Percentiles rank a stretch among this genome's conserved stretches.
Evolutionary conservation across 64 coral and sea anemone genomes (phyloP).

Genomic region (Dendronephthya gigantea): DNA sequence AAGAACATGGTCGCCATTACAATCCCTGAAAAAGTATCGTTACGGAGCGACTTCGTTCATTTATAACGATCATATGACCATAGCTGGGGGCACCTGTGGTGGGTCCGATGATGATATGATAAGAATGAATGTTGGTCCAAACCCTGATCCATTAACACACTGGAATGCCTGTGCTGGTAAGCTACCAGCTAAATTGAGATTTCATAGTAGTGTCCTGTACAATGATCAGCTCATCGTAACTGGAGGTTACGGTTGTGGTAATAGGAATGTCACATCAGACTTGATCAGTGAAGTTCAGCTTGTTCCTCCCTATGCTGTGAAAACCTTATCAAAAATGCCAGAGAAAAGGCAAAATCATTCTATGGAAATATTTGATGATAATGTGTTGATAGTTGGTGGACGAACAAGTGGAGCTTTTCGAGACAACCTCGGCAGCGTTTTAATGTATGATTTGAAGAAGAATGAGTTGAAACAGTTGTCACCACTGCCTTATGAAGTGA

Average conservation of each 20-base stretch:
- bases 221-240: background rate
- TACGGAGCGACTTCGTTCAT: background rate
- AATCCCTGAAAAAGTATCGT: background rate
- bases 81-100: background rate
- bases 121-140: background rate
- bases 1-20: background rate
- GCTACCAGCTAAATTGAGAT: background rate
- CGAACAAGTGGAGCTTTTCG: background rate
- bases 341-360: background rate
- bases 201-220: background rate
- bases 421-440: background rate
- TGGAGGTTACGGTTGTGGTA: background rate
- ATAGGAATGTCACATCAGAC: background rate
- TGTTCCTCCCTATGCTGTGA: background rate
- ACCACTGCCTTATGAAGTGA: background rate
- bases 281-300: background rate
- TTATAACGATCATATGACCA: background rate
- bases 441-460: background rate
- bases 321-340: background rate
- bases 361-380: background rate
- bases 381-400: constrained; percentile 4
- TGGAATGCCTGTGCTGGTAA: background rate
- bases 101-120: background rate
- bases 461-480: background rate
- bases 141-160: background rate